Conservation (phyloP, 92 coral and sea anemone species). For the Umimayanthus chanpuru region DNA sequence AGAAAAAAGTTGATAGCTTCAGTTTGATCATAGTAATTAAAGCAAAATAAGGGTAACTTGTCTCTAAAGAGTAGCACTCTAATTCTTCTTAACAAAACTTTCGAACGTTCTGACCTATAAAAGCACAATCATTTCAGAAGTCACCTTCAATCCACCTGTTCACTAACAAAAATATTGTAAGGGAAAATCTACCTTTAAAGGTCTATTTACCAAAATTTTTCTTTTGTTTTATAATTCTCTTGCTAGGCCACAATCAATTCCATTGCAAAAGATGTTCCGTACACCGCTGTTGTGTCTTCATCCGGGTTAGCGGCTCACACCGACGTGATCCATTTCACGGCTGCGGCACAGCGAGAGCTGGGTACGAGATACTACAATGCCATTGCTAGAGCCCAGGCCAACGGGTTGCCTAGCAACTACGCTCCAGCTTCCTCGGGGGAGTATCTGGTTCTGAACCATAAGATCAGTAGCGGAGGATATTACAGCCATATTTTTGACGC, state of each 20-base stretch:
- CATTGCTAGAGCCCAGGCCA: not conserved
- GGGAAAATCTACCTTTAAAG: no score
- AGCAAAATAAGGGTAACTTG: no score
- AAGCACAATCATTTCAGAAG: no score
- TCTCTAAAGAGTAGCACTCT: no score
- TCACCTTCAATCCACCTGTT: no score
- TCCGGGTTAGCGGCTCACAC: conserved; percentile 1
- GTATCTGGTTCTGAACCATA: not conserved
- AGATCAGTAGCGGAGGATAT: not conserved
- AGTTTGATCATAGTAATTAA: no score
- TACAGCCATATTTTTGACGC: not conserved
- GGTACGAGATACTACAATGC: not conserved
- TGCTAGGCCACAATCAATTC: conserved; percentile 31
- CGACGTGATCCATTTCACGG: not conserved
- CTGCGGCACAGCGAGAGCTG: not conserved
- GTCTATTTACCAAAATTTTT: not conserved
- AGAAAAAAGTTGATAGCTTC: no score
- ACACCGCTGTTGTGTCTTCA: conserved; percentile 38
- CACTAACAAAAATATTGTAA: no score
- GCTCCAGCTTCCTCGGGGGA: not conserved
- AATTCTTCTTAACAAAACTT: no score
- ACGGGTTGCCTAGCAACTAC: not conserved
- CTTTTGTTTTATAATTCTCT: not conserved
- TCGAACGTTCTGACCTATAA: no score
- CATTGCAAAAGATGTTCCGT: conserved; percentile 15